Base-by-base conservation (phyloP, 2,797 vertebrate species). In the Vireo griseus region DNA sequence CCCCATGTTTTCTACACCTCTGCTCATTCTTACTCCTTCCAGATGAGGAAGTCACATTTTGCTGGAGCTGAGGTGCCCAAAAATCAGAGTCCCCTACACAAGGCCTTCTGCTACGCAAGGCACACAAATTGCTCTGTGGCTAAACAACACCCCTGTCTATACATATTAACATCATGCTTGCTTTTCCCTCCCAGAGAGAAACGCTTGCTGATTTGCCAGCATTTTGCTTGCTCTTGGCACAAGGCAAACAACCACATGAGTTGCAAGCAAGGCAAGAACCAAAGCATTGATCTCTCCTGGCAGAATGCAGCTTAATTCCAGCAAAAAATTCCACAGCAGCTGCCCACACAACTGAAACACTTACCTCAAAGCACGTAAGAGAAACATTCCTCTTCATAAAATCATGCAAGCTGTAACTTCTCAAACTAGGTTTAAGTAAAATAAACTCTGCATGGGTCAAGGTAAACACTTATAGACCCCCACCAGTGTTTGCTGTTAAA, bases 271-370 rank as follows among this genome's bases (percentile, higher is more conserved):
- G 86, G 74, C 44, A 51, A 86, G 68, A 91, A 86, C 22, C 35
- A 90, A 94, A 79, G 19, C 83, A 82, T 61, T 69, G 74, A 92
- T 92, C 62, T 94, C 55, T 76, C 50, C 77, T 69, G 59, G 77
- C 52, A 94, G 89, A 75, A 88, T 42, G 35, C 35, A 76, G 51
- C 45, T 79, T 42, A 95, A 90, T 84, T 87, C 67, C 71, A 73
- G 42, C 66, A 76, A 90, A 95, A 93, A 93, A 91, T 67, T 79
- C 77, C 90, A 86, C 62, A 79, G 86, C 55, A 86, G 67, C 77
- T 82, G 67, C 71, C 77, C 59, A 35, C 22, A 45, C 6, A 52
- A 26, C 29, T 57, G 65, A 93, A 93, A 87, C 37, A 57, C 59
- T 88, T 81, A 91, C 76, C 88, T 86, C 54, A 81, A 88, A 94